Base-by-base conservation (phyloP, 2,888 invertebrate species). In the Nymphalis polychloros region DNA sequence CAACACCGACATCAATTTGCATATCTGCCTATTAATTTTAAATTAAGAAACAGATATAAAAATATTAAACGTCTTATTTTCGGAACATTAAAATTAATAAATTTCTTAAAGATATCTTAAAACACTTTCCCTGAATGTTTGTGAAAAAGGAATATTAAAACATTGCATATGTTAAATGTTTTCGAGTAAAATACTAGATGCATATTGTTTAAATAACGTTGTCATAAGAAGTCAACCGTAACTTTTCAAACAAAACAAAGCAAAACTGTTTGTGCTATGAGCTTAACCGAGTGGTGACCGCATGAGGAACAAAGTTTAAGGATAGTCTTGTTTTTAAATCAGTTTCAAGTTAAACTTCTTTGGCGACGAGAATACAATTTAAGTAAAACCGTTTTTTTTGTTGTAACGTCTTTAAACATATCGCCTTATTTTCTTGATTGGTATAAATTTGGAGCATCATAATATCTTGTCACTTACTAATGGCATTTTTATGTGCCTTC, bases 211-310 rank as follows among this genome's bases (percentile, higher is more conserved):
- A 76, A 77, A 77, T 72, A 75, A 75, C 72, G 72, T 79, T 80
- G 79, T 81, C 81, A 80, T 82, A 83, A 79, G 80, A 75, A 75
- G 75, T 73, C 75, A 79, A 79, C 81, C 78, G 81, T 82, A 83
- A 79, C 81, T 81, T 78, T 76, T 77, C 70, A 80, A 81, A 84
- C 76, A 78, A 79, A 81, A 81, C 79, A 81, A 84, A 81, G 82
- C 81, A 68, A 47, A 77, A 78, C 76, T 61, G 71, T 78, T 79
- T 69, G 55, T 70, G 63, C 71, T 73, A 73, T 64, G 73, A 73
- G 82, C 83, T 81, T 84, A 84, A 83, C 77, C 79, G 75, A 59
- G 71, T 81, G 77, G 75, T 70, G 74, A 67, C 67, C 59, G 76
- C 78, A 83, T n/a, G 8, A 2, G 1, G 8, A 16, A 16, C 4